phyloP scores from a whole-genome alignment of 2,797 vertebrate genomes.

The Cryptoblepharus egeriae region DNA sequence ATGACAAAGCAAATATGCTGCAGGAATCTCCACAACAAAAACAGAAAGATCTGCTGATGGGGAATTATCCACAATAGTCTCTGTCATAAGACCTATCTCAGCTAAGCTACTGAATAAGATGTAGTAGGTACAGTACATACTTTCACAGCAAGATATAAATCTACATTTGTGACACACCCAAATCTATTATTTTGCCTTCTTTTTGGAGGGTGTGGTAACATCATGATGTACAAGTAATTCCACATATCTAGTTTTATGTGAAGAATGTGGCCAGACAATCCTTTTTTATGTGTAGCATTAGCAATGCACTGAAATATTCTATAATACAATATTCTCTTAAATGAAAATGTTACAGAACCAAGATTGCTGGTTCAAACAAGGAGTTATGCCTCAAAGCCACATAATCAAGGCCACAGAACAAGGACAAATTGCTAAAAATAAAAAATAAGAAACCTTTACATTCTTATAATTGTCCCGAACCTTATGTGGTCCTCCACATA shows the following conservation, averaged over 20 bases:
- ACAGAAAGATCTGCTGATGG: constrained; percentile 45
- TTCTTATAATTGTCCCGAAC: too few species aligned
- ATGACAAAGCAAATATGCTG: constrained; percentile 14
- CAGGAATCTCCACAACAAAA: constrained; percentile 29
- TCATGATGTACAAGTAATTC: background rate
- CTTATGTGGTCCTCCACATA: too few species aligned
- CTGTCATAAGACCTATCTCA: constrained; percentile 51
- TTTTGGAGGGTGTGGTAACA: background rate
- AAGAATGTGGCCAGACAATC: background rate
- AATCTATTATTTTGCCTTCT: background rate
- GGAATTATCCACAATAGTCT: constrained; percentile 43
- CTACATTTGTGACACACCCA: background rate
- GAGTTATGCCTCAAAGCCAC: background rate
- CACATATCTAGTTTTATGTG: background rate
- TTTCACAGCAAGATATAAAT: background rate
- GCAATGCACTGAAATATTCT: background rate
- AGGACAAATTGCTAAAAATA: too few species aligned
- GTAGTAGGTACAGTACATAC: constrained; percentile 4
- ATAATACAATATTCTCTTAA: background rate
- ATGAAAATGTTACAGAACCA: background rate
- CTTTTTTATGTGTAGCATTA: background rate
- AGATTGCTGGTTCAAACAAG: background rate
- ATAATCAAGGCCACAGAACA: too few species aligned
- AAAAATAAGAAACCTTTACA: too few species aligned
- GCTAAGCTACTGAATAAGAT: constrained; percentile 46